Evolutionary conservation across 92 coral and sea anemone species (phyloP), one percentile per base, ranked within the genome.

Genomic region (Bergia puertoricense): DNA sequence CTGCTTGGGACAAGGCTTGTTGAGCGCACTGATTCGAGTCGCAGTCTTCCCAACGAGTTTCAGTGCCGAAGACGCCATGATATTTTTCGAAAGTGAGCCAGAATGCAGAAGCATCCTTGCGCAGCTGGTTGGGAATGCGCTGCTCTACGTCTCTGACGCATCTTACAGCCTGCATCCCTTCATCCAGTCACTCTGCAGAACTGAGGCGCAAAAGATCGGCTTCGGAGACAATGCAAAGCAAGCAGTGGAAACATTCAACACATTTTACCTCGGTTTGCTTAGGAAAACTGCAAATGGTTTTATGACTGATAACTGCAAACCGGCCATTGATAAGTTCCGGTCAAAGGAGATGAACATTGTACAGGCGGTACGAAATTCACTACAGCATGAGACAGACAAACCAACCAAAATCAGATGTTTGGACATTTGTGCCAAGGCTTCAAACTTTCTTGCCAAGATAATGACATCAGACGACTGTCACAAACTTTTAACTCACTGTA

Each of bases 141-240:
- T 95, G 39, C 74, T 95, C 43, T 87, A 88, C n/a, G 16, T 76
- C 82, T 91, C 83, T 74, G 86, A 69, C 8, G 88, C 45, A 10
- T 81, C 76, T 45, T 95, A 95, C 90, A 91, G 95, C 41, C 56
- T 95, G 48, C 98, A 95, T 85, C 95, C 90, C 67, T 88, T 92
- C 20, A 89, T 95, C 6, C 96, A 95, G 76, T 86, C 96, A 8
- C 89, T 89, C 37, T 89, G 95, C 48, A 91, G 86, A 77, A 89
- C 90, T 14, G 90, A 89, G 45, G 78, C 86, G 89, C 56, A 79
- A 23, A 73, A 72, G 48, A 40, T 85, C 54, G 85, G 39, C 3
- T 91, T 75, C 56, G 71, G 51, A 2, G 76, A 91, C 56, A 90
- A 85, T 79, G 90, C 89, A 18, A 80, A 30, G 36, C 69, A 86